Evolutionary conservation across 2,113 vertebrate genomes (phyloP), one percentile per base, ranked within the genome.

Genomic region (Neomonachus schauinslandi): DNA sequence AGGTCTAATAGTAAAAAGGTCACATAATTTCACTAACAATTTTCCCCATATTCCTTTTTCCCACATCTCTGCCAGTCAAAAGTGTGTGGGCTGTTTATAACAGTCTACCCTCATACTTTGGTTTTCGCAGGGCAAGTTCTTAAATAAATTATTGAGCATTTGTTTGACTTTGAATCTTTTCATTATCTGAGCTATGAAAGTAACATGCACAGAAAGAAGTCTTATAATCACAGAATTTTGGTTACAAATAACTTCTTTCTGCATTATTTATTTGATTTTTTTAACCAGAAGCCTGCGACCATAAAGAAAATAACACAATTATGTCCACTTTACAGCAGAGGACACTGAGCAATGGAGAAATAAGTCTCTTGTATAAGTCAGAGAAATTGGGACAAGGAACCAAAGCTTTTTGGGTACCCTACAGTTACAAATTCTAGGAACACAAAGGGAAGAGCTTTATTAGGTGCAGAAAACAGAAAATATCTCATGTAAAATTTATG

Each of bases 191-290:
- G 2, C 39, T 85, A 28, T 12, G 26, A 79, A 57, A 84, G 21
- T 63, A 94, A 84, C 24, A 80, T 9, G 33, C 24, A 42, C 11
- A 46, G 51, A 46, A 72, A 95, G 4, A 4, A 61, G 10, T 2
- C 26, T 90, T 46, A 39, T 39, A 53, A 33, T 42, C 69, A 94
- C 4, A n/a, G 72, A 42, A 84, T 94, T 96, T 91, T 39, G 5
- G 76, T 26, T 39, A 55, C 42, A 65, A 61, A 87, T 80, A 74
- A 69, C 31, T 77, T 77, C 39, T n/a, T 77, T 82, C 10, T 85
- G 15, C 18, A 82, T 89, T 55, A 90, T 76, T 80, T 95, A 71
- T 88, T 90, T 86, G 19, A 69, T 77, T 90, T 76, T 92, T 88
- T 95, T 91, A 1, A 26, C 5, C 24, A 87, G 24, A 92, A 55